Conservation (phyloP, 2,797 vertebrate genomes). For the Picus viridis region DNA sequence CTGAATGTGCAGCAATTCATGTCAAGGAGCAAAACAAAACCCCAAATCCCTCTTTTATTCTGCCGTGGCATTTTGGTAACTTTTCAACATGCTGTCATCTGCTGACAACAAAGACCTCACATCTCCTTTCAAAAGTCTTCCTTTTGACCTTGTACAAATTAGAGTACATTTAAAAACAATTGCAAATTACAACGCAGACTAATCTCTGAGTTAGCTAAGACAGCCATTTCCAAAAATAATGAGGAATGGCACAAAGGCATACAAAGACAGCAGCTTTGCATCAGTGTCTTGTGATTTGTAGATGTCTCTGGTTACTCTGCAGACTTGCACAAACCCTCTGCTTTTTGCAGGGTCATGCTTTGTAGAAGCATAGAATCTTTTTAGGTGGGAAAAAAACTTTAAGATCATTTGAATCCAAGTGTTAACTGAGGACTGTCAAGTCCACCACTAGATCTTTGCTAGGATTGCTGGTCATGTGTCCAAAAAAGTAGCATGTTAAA, state of each 20-base stretch:
- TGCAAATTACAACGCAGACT: slow-evolving; percentile 22
- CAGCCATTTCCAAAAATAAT: slow-evolving; percentile 36
- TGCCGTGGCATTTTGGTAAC: neutral
- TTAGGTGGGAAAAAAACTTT: too few relatives aligned
- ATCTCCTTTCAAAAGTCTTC: slow-evolving; percentile 28
- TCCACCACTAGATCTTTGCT: neutral
- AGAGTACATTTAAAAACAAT: slow-evolving; percentile 4
- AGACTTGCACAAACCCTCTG: neutral
- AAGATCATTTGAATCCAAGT: too few relatives aligned
- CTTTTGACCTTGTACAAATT: slow-evolving; percentile 48
- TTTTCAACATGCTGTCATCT: slow-evolving; percentile 41
- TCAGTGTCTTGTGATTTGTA: neutral
- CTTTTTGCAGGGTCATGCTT: neutral
- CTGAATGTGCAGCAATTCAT: neutral
- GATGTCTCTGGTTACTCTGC: neutral
- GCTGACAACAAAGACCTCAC: neutral
- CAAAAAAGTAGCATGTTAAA: neutral
- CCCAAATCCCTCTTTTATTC: neutral
- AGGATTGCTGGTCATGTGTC: neutral
- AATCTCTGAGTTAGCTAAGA: neutral
- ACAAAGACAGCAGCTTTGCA: neutral
- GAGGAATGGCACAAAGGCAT: neutral
- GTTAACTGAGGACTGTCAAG: too few relatives aligned
- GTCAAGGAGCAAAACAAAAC: slow-evolving; percentile 34
- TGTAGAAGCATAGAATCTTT: too few relatives aligned